Conservation (phyloP, 2,888 invertebrate genomes). For the Noctua janthe region DNA sequence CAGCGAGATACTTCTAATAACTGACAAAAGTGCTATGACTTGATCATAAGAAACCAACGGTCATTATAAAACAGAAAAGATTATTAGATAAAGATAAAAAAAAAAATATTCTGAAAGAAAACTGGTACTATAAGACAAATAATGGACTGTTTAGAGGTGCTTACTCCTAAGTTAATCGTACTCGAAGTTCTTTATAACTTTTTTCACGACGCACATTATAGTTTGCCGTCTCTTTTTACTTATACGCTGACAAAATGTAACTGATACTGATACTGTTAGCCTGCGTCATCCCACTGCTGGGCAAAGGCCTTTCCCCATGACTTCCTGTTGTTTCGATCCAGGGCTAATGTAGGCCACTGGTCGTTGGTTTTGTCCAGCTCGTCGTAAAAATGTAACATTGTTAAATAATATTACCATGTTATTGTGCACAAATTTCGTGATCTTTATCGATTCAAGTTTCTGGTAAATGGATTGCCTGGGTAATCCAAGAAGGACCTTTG, state of each 20-base stretch:
- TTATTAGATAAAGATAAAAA: no score
- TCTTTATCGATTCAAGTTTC: slow-evolving; percentile 57
- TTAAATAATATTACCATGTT: background rate
- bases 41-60: background rate
- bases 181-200: background rate
- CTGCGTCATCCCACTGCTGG: no score
- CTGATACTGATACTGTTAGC: no score
- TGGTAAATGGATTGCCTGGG: slow-evolving; percentile 60
- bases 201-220: background rate
- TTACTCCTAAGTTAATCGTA: no score
- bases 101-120: no score
- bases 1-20: background rate
- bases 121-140: no score
- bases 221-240: slow-evolving; percentile 1
- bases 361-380: no score
- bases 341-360: no score
- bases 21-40: background rate
- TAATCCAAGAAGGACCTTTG: slow-evolving; percentile 21
- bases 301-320: no score
- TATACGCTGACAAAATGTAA: background rate
- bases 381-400: background rate
- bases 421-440: slow-evolving; percentile 10
- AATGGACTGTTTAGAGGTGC: no score
- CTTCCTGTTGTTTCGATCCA: no score
- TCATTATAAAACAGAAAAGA: no score